Base-by-base conservation (phyloP, 1,140 invertebrate genomes). In the Samia ricini region DNA sequence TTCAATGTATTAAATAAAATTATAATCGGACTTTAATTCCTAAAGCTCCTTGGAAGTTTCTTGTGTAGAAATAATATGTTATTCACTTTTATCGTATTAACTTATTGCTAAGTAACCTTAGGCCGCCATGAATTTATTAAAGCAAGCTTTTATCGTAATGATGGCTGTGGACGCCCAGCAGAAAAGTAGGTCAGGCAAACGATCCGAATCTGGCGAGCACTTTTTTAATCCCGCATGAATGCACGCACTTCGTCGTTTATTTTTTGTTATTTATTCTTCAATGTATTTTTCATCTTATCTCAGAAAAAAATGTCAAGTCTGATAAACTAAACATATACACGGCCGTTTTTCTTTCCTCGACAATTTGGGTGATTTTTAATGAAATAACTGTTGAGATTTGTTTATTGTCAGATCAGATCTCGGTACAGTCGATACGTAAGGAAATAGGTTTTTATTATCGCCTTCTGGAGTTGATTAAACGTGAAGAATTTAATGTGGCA, bases 281-380 rank as follows among this genome's bases (percentile, higher is more conserved):
- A 57, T 72, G 69, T 63, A 68, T 77, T 52, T 69, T 77, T 73
- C 66, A 58, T 68, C 56, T 84, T 81, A 81, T 85, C 81, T 83
- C 55, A 60, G 61, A 63, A 49, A n/a, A n/a, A 68, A 72, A 77
- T 73, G 72, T 77, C 62, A 74, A 79, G 72, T 65, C 66, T 86
- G 81, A 84, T 85, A 81, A 83, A 84, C 83, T 83, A 80, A 78
- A 89, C 87, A 89, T 81, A 84, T 85, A 88, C 88, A 88, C 87
- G 83, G 87, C 87, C 73, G 74, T 64, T 74, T 68, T 81, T 71
- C 66, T 69, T 75, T 76, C 69, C 76, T 4, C 63, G 76, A 72
- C 78, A 76, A 77, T 88, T 86, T 86, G 73, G 76, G 71, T 74
- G 78, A 82, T 85, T 82, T 88, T 84, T n/a, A n/a, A n/a, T n/a